Percentiles rank a stretch among this genome's conserved stretches.
phyloP scores from a whole-genome alignment of 2,888 invertebrate genomes.

The Caenorhabditis zanzibari region DNA sequence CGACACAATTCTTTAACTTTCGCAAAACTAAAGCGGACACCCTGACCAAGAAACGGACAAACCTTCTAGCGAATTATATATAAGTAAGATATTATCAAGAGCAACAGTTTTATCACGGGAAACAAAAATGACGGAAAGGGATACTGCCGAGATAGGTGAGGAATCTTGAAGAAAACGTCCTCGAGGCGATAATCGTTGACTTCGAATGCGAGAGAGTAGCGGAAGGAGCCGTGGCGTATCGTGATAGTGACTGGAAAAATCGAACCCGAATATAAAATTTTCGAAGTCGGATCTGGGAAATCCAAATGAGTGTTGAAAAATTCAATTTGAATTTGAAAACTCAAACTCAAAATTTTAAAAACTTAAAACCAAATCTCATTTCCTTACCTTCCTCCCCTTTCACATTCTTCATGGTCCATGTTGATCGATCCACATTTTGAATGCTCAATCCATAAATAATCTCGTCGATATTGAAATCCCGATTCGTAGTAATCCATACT shows the following conservation, averaged over 20 bases:
- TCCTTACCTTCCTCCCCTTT: slow-evolving; percentile 37
- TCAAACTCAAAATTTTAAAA: not conserved
- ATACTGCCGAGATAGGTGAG: slow-evolving; percentile 48
- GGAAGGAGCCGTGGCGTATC: slow-evolving; percentile 55
- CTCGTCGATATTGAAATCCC: slow-evolving; percentile 52
- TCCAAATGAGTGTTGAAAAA: too few species aligned
- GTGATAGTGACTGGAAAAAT: slow-evolving; percentile 53
- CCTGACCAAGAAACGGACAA: too few species aligned
- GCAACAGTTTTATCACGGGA: slow-evolving; percentile 39
- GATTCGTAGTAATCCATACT: slow-evolving; percentile 56
- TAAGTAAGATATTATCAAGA: too few species aligned
- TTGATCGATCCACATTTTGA: slow-evolving; percentile 21
- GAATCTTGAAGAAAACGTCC: slow-evolving; percentile 61
- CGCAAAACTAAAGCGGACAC: too few species aligned
- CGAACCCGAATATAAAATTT: too few species aligned
- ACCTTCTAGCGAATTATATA: too few species aligned
- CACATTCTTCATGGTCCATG: slow-evolving; percentile 45
- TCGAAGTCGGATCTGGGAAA: too few species aligned
- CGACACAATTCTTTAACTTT: too few species aligned
- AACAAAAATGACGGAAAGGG: not conserved
- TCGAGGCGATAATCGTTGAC: slow-evolving; percentile 55
- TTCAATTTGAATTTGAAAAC: too few species aligned
- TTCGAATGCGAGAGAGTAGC: slow-evolving; percentile 64
- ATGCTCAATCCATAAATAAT: slow-evolving; percentile 39
- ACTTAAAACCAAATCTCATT: not conserved